Evolutionary conservation across 2,797 vertebrate genomes (phyloP).

Genomic region (Gymnoscopelus braueri): DNA sequence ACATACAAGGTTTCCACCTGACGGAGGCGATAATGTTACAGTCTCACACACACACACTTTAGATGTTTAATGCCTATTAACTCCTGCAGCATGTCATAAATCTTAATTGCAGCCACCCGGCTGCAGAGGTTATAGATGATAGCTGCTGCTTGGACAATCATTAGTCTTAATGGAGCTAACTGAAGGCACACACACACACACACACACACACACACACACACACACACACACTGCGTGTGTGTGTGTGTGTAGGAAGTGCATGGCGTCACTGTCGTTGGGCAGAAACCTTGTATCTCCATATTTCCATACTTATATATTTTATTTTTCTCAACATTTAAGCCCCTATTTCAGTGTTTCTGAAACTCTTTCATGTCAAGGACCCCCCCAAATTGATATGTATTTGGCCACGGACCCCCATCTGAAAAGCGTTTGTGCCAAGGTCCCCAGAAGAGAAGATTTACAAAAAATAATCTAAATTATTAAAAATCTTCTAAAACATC

Average conservation of each 20-base stretch:
- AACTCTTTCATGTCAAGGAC: too few species aligned
- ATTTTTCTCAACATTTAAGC: not conserved
- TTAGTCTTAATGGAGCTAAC: slow-evolving; percentile 55
- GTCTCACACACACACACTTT: slow-evolving; percentile 39
- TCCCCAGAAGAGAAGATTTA: too few species aligned
- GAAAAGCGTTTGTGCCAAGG: too few species aligned
- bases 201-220: too few species aligned
- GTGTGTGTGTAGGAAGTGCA: not conserved
- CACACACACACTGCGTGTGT: too few species aligned
- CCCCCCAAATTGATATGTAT: too few species aligned
- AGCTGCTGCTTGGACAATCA: slow-evolving; percentile 36
- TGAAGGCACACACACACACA: not conserved
- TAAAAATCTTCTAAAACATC: too few species aligned
- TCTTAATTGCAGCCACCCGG: slow-evolving; percentile 48
- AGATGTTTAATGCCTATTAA: slow-evolving; percentile 57
- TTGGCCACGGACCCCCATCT: too few species aligned
- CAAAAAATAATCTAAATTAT: too few species aligned
- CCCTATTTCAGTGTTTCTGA: too few species aligned
- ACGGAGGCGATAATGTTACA: slow-evolving; percentile 40
- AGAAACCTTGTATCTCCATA: not conserved
- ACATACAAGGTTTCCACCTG: too few species aligned
- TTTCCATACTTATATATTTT: not conserved
- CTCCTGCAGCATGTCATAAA: slow-evolving; percentile 48
- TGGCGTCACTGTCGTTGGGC: not conserved
- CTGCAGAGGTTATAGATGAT: slow-evolving; percentile 49